Percentiles rank a stretch among this genome's conserved stretches.
Conservation (phyloP, 2,113 vertebrate species). For the Campylomormyrus tamandua region DNA sequence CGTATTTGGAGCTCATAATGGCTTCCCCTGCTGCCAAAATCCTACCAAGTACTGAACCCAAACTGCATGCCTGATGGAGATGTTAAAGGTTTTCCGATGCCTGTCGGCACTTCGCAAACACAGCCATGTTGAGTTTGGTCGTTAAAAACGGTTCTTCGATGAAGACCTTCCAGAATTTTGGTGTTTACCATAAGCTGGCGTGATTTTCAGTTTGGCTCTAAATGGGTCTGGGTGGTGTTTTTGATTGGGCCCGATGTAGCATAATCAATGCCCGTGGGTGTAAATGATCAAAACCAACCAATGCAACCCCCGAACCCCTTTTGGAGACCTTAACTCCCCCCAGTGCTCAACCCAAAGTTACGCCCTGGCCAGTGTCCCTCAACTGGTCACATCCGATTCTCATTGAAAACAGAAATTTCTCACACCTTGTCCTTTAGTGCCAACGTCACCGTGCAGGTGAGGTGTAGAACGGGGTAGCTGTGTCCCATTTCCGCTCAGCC, state of each 20-base stretch:
- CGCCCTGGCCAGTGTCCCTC: background rate
- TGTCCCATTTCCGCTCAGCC: rapidly evolving
- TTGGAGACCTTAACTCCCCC: background rate
- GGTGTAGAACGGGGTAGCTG: background rate
- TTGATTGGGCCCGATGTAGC: background rate
- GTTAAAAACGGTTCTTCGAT: background rate
- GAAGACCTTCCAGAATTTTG: background rate
- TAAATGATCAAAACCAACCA: background rate
- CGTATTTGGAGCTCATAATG: background rate
- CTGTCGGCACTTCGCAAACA: background rate
- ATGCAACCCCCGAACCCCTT: background rate
- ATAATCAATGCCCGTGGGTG: background rate
- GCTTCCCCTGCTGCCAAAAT: background rate
- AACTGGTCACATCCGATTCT: background rate
- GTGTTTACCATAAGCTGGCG: background rate
- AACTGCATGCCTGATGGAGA: background rate
- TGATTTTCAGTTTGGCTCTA: background rate
- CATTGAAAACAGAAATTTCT: background rate
- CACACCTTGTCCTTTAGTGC: background rate
- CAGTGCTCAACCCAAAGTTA: background rate
- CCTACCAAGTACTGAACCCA: background rate
- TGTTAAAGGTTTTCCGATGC: background rate
- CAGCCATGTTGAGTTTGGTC: background rate
- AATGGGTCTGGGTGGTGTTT: background rate
- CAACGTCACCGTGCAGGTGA: background rate